Evolutionary conservation across 2,888 invertebrate genomes (phyloP), one percentile per base, ranked within the genome.

Genomic region (Melinopterus prodromus): DNA sequence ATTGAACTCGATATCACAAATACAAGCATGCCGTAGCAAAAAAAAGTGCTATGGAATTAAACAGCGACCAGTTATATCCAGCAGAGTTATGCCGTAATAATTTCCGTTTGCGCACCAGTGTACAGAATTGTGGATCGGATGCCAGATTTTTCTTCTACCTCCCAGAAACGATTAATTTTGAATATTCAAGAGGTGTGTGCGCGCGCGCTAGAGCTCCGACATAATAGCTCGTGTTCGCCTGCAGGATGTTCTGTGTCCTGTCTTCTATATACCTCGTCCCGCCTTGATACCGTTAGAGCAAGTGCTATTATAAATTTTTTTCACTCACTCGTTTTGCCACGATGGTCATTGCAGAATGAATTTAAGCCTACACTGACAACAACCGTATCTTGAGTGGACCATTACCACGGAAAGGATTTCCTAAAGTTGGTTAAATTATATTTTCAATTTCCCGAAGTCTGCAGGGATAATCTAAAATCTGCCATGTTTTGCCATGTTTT

Each of bases 181-280:
- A 74, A 74, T 74, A 74, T 74, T 74, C 74, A 74, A 74, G 74
- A 74, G 74, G 74, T 74, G 74, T 74, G 74, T 74, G 35, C 37
- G 74, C 74, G 26, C 74, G 74, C 35, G 74, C 74, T 12, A 35
- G 26, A 26, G n/a, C 74, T 26, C 37, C 74, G 35, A 74, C 74
- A 71, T 71, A 80, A 80, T 78, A 80, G 80, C 80, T 78, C 80
- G 80, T 80, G 80, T 76, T 80, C 71, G 80, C 80, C 80, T 80
- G 76, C 80, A 80, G 80, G 80, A 80, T 78, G 78, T 80, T 53
- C 78, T 70, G 76, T 78, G 80, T 71, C 80, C 78, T 69, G 78
- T 9, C 74, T 16, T 53, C 53, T 53, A 53, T 53, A 53, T 53
- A 9, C 53, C 53, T 53, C 53, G 53, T 53, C 53, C 53, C 53